These are phyloP conservation scores for Nannobrachium achirus DNA, from an alignment of 2,113 vertebrate genomes.

Conservation along the genomic window DNA sequence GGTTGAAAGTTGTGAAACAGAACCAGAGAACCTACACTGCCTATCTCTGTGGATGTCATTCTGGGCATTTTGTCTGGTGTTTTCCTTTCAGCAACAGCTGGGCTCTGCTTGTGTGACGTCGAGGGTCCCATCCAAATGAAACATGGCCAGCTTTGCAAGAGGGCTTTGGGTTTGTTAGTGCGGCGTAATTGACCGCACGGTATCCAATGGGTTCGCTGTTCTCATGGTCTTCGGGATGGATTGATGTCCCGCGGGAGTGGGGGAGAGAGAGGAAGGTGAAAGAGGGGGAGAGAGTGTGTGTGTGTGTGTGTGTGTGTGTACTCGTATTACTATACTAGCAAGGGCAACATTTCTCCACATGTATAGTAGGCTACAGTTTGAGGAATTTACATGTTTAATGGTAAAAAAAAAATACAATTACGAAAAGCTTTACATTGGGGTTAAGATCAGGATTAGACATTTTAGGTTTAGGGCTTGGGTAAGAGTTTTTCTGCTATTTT, in stretches of 20 bases:
- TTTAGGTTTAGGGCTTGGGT: no score
- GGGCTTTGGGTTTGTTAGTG: conserved; percentile 81
- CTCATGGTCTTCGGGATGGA: conserved; percentile 78
- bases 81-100: conserved; percentile 76
- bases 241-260: conserved; percentile 69
- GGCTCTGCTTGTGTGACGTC: conserved; percentile 70
- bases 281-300: conserved; percentile 8
- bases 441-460: no score
- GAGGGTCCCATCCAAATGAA: conserved; percentile 80
- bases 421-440: no score
- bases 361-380: no score
- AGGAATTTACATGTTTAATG: no score
- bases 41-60: conserved; percentile 37
- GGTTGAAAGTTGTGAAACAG: no score
- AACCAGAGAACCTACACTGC: conserved; percentile 1
- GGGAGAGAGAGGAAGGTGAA: conserved; percentile 18
- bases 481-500: no score
- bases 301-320: conserved; percentile 14
- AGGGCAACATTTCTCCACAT: no score
- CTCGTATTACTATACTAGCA: no score
- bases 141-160: conserved; percentile 72
- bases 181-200: conserved; percentile 87
- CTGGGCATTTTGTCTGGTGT: conserved; percentile 58
- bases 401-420: no score
- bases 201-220: conserved; percentile 79